Conservation (phyloP, 2,888 invertebrate species). For the Willowsia nigromaculata region DNA sequence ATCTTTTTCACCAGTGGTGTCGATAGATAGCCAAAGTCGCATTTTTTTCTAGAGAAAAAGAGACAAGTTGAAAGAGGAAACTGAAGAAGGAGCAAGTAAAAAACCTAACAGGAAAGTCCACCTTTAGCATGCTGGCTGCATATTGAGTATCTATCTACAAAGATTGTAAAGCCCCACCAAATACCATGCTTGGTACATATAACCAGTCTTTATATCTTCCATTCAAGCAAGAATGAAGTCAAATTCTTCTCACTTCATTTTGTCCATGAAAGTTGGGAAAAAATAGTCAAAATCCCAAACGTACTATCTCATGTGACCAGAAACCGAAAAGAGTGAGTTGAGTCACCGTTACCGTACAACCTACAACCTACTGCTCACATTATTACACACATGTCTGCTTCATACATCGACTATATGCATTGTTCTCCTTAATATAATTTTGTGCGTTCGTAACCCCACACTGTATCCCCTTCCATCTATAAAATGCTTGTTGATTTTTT, state of each 20-base stretch:
- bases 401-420: background rate
- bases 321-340: slow-evolving; percentile 49
- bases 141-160: slow-evolving; percentile 9
- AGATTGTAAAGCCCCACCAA: background rate
- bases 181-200: background rate
- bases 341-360: slow-evolving; percentile 13
- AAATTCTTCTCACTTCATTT: slow-evolving; percentile 46
- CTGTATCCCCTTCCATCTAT: background rate
- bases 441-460: background rate
- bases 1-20: background rate
- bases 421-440: background rate
- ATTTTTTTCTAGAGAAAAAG: background rate
- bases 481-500: background rate
- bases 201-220: background rate
- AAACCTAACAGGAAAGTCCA: background rate
- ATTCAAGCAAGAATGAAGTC: slow-evolving; percentile 7
- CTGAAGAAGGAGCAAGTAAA: background rate
- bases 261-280: slow-evolving; percentile 46
- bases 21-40: slow-evolving; percentile 23
- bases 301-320: slow-evolving; percentile 71
- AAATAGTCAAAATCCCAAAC: slow-evolving; percentile 63
- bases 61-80: background rate
- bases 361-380: background rate
- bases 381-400: background rate
- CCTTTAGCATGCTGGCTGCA: background rate